Evolutionary conservation across 2,888 invertebrate species (phyloP).

Genomic region (Acrobasis suavella): DNA sequence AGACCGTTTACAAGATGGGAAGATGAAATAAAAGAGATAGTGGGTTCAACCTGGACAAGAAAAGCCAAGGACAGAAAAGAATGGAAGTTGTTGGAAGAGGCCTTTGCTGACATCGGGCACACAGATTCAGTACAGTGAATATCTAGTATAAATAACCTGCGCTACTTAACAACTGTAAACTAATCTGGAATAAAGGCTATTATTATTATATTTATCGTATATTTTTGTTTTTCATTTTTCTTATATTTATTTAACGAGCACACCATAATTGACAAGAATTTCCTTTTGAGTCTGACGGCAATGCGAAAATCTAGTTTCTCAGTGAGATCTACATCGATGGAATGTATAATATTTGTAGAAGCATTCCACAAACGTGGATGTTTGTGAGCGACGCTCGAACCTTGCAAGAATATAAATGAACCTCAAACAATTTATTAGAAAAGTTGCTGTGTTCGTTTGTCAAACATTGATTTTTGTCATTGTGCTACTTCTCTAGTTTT

Average conservation of each 20-base stretch:
- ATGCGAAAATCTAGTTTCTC: not conserved
- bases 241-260: not conserved
- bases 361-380: conserved; percentile 13
- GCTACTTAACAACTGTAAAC: too few relatives aligned
- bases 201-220: too few relatives aligned
- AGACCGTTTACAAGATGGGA: too few relatives aligned
- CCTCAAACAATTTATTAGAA: conserved; percentile 20
- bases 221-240: too few relatives aligned
- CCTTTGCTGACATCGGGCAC: too few relatives aligned
- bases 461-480: conserved; percentile 21
- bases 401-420: conserved; percentile 21
- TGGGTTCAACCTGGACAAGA: too few relatives aligned
- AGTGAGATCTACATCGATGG: conserved; percentile 14
- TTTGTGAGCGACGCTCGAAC: conserved; percentile 16
- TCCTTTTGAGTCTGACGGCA: not conserved
- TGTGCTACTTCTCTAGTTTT: not conserved
- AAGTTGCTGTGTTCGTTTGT: conserved; percentile 10
- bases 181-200: too few relatives aligned
- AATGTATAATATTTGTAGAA: conserved; percentile 20
- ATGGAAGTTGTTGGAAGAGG: too few relatives aligned
- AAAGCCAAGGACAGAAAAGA: too few relatives aligned
- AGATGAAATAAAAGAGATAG: too few relatives aligned
- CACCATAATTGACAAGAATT: not conserved
- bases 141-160: too few relatives aligned
- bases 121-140: too few relatives aligned